Evolutionary conservation across 2,888 invertebrate species (phyloP), one percentile per base, ranked within the genome.

Genomic region (Eustalomyia histrio): DNA sequence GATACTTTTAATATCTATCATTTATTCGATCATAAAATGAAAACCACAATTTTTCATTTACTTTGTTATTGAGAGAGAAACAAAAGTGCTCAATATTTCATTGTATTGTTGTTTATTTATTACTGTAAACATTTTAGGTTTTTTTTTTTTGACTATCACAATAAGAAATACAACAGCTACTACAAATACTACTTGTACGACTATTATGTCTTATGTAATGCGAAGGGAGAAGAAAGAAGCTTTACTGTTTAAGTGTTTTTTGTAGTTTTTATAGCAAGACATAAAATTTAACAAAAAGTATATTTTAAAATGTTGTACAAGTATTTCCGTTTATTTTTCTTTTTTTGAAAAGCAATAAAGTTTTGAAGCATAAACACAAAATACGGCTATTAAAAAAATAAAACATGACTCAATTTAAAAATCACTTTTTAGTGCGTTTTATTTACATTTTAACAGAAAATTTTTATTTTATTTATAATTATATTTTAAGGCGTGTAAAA

Each of bases 221-320:
- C 5, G n/a, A 21, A 21, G 21, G 33, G 53, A 17, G 21, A n/a
- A 7, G n/a, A 18, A 16, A 67, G 39, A 58, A 60, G 39, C 24
- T 29, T 7, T 29, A n/a, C 39, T 68, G 3, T 76, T 68, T 76
- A 76, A 68, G 63, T 50, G 57, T n/a, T 57, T 68, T 61, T 24
- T 61, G 35, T 50, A 67, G 17, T 55, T 47, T 47, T 67, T 67
- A 55, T 67, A 24, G 39, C 57, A 57, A 63, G 47, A 64, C 50
- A 73, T 73, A 73, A 73, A 64, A 65, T 74, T 74, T 74, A 58
- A 65, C 64, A 65, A 65, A 74, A 65, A 58, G 43, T 61, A 61
- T 50, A 64, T 61, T 55, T 63, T 63, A 63, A 72, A 61, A 53
- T 72, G 61, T 29, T 53, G 71, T 69, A 29, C 14, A 60, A 18